Percentiles rank a stretch among this genome's conserved stretches.
Conservation (phyloP, 2,888 invertebrate species). For the Hofmannophila pseudospretella region DNA sequence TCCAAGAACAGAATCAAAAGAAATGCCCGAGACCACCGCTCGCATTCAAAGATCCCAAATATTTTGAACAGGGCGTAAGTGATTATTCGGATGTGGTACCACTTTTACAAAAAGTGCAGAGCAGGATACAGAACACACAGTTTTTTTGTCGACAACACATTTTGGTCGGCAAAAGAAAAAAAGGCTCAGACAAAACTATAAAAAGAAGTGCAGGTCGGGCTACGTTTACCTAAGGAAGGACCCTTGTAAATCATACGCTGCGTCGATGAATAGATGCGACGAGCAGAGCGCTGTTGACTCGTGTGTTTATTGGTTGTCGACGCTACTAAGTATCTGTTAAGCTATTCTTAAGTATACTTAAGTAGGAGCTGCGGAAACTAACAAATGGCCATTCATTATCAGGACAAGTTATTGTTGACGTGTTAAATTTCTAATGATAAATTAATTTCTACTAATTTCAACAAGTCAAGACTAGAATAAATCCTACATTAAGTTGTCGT, state of each 20-base stretch:
- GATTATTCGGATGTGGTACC: conserved; percentile 77
- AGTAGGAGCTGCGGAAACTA: conserved; percentile 33
- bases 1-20: conserved; percentile 63
- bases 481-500: too few relatives aligned
- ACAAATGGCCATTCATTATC: conserved; percentile 19
- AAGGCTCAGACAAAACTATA: conserved; percentile 69
- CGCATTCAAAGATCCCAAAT: conserved; percentile 69
- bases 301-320: conserved; percentile 71
- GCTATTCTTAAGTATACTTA: conserved; percentile 57
- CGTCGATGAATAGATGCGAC: conserved; percentile 63
- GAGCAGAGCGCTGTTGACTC: conserved; percentile 69
- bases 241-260: conserved; percentile 76
- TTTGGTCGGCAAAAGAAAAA: conserved; percentile 70
- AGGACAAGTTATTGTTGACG: neutral
- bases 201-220: conserved; percentile 71
- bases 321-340: conserved; percentile 68
- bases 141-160: conserved; percentile 69
- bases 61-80: conserved; percentile 73
- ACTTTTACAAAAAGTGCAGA: conserved; percentile 70
- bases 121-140: conserved; percentile 70
- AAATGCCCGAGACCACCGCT: conserved; percentile 50
- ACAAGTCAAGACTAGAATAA: too few relatives aligned
- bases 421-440: neutral
- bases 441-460: neutral
- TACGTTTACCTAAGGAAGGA: conserved; percentile 75